Conservation (phyloP, 2,797 vertebrate genomes). For the Ceryle rudis region DNA sequence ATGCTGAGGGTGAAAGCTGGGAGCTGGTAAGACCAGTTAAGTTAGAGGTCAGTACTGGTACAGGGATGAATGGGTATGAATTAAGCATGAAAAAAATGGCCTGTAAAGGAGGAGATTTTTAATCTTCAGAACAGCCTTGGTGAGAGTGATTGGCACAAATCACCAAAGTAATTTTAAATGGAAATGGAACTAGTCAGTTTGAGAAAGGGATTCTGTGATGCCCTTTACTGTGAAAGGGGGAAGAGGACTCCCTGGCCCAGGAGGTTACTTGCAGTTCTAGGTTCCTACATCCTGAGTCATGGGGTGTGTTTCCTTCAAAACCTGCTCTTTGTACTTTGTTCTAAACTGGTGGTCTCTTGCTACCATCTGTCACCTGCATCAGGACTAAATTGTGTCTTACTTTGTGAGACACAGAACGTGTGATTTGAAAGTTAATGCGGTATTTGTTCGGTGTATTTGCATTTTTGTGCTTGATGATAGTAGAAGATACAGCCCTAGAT, state of each 20-base stretch:
- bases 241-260: not conserved
- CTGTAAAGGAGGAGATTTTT: not conserved
- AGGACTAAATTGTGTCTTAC: conserved; percentile 23
- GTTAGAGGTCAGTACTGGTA: not conserved
- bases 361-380: conserved; percentile 48
- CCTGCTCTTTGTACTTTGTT: not conserved
- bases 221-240: not conserved
- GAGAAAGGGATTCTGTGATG: not conserved
- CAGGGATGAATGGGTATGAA: not conserved
- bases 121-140: not conserved
- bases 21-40: not conserved
- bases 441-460: conserved; percentile 67
- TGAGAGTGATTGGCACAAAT: not conserved
- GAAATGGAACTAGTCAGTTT: not conserved
- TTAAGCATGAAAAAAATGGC: not conserved
- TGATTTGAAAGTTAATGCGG: conserved; percentile 68
- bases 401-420: conserved; percentile 25
- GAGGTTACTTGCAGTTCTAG: not conserved
- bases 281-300: not conserved
- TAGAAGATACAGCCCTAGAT: conserved; percentile 50
- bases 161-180: not conserved
- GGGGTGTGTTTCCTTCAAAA: not conserved
- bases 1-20: not conserved
- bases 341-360: conserved; percentile 19
- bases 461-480: conserved; percentile 63